These are phyloP conservation scores for Allacma fusca DNA, from an alignment of 2,888 invertebrate genomes.

Conservation along the genomic window DNA sequence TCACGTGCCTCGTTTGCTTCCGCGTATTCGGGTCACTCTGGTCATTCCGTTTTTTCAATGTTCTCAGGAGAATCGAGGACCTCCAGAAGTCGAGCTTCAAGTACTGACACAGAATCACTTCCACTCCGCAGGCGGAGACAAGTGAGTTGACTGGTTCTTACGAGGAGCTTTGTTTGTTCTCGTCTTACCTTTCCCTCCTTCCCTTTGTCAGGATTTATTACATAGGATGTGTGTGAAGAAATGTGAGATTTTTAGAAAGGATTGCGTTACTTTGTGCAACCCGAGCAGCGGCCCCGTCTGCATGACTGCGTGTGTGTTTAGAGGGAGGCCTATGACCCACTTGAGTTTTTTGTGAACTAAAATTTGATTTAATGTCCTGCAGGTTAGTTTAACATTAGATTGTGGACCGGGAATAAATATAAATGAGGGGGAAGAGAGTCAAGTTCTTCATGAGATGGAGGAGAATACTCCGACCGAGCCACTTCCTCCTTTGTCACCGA, in stretches of 20 bases:
- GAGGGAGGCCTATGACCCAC: background rate
- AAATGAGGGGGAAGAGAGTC: conserved; percentile 53
- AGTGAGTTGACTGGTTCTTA: conserved; percentile 60
- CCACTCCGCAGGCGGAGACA: conserved; percentile 65
- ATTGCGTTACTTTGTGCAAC: background rate
- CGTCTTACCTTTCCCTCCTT: background rate
- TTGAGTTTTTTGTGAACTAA: background rate
- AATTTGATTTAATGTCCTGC: conserved; percentile 13
- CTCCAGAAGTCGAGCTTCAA: conserved; percentile 64
- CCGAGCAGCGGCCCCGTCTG: too few species aligned
- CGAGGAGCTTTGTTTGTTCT: background rate
- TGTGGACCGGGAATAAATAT: conserved; percentile 62
- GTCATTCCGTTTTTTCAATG: conserved; percentile 62
- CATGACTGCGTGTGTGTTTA: too few species aligned
- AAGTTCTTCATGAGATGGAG: conserved; percentile 58
- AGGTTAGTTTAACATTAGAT: conserved; percentile 65
- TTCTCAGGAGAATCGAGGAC: conserved; percentile 63
- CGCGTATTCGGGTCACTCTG: conserved; percentile 61
- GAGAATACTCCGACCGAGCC: conserved; percentile 55
- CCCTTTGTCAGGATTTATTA: background rate
- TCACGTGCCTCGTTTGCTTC: conserved; percentile 66
- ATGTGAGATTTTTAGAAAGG: background rate
- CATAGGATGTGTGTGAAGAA: background rate
- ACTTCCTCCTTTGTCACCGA: conserved; percentile 53
- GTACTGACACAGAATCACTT: conserved; percentile 65